A percentile compares a stretch with the other conserved stretches of the same genome.
These are phyloP conservation scores for Hypotaenidia philippensis DNA, from an alignment of 2,797 vertebrate genomes.

Conservation along the genomic window DNA sequence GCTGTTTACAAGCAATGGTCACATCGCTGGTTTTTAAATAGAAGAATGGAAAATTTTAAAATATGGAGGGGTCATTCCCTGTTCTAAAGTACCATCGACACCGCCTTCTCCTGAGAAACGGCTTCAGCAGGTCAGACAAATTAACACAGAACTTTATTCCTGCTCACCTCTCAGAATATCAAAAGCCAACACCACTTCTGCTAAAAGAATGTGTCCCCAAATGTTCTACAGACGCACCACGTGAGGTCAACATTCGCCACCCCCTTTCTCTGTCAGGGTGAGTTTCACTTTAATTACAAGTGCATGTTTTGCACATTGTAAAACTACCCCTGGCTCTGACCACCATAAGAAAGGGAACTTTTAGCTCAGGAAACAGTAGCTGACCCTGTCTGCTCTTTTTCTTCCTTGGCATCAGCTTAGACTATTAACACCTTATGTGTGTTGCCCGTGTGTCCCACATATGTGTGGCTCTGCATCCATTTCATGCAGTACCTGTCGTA, in stretches of 20 bases:
- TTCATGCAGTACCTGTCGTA: slow-evolving; percentile 50
- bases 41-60: neutral
- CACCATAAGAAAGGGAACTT: slow-evolving; percentile 75
- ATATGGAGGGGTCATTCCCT: neutral
- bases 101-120: neutral
- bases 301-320: slow-evolving; percentile 71
- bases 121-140: neutral
- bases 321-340: slow-evolving; percentile 57
- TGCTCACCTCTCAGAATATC: neutral
- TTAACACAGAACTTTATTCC: slow-evolving; percentile 16
- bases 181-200: slow-evolving; percentile 20
- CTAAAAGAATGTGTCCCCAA: slow-evolving; percentile 51
- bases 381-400: slow-evolving; percentile 80
- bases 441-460: slow-evolving; percentile 19
- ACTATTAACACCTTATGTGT: slow-evolving; percentile 76
- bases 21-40: neutral
- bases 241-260: slow-evolving; percentile 33
- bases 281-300: slow-evolving; percentile 74
- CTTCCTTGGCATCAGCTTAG: slow-evolving; percentile 74
- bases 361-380: slow-evolving; percentile 82
- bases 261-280: slow-evolving; percentile 72
- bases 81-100: neutral
- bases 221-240: slow-evolving; percentile 53
- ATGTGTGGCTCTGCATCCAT: slow-evolving; percentile 59
- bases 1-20: neutral